phyloP scores from a whole-genome alignment of 1,140 invertebrate genomes.

The Brachionus manjavacas region DNA sequence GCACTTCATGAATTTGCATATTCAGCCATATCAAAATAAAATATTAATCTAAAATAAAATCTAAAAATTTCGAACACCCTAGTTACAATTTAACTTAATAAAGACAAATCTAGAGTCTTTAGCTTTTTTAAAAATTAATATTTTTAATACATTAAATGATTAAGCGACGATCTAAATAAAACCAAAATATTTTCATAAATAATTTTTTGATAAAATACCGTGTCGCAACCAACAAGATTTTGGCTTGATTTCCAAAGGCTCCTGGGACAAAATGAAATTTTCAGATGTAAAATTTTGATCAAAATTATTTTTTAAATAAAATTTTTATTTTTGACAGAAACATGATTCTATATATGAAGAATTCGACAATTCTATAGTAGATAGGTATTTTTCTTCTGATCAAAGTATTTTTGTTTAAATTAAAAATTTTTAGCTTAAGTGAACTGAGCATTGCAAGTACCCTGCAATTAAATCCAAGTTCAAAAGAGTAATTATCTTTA shows the following conservation, averaged over 20 bases:
- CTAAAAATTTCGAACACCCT: not conserved
- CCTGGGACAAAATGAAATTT: not conserved
- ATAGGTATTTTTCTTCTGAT: not conserved
- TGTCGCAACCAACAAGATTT: not conserved
- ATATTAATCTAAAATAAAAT: not conserved
- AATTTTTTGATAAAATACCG: not conserved
- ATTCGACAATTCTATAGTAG: slow-evolving; percentile 39
- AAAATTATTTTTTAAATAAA: not conserved
- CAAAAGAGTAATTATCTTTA: slow-evolving; percentile 6
- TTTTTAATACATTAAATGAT: slow-evolving; percentile 11
- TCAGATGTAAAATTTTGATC: not conserved
- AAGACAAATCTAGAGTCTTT: slow-evolving; percentile 1
- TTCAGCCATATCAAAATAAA: not conserved
- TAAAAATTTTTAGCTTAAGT: not conserved
- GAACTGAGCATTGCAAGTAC: slow-evolving; percentile 35
- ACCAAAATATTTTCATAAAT: not conserved
- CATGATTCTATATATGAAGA: slow-evolving; percentile 19
- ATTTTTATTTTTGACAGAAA: not conserved
- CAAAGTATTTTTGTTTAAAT: not conserved
- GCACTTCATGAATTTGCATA: not conserved
- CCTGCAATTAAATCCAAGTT: not conserved
- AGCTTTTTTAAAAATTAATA: not conserved
- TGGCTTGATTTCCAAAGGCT: not conserved
- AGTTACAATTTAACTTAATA: not conserved
- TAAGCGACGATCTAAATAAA: not conserved